Percentiles rank a stretch among this genome's conserved stretches.
Conservation (phyloP, 2,888 invertebrate species). For the Torymus tubicola region DNA sequence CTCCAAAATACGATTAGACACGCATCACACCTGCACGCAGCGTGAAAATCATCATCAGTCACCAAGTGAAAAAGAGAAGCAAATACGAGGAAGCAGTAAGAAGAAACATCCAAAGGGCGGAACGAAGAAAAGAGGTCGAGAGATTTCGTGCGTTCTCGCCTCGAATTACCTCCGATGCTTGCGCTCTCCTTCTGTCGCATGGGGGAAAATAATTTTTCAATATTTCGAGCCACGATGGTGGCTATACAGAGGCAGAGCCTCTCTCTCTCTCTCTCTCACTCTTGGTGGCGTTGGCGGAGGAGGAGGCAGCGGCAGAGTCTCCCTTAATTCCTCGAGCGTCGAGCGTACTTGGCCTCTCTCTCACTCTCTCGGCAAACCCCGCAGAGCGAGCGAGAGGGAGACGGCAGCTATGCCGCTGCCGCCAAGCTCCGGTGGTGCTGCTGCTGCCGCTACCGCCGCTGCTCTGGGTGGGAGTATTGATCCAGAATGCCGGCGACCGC, state of each 20-base stretch:
- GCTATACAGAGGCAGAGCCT: too few relatives aligned
- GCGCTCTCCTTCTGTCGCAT: neutral
- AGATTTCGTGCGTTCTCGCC: neutral
- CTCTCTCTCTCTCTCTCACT: neutral
- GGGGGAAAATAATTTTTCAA: conserved; percentile 44
- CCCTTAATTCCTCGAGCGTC: conserved; percentile 40
- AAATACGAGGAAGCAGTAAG: neutral
- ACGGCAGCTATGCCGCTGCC: conserved; percentile 59
- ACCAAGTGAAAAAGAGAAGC: neutral
- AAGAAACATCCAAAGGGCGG: neutral
- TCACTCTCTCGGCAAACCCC: conserved; percentile 50
- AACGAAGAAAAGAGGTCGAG: neutral
- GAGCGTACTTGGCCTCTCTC: conserved; percentile 56
- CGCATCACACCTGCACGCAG: neutral
- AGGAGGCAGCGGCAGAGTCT: neutral
- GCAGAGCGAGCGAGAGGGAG: conserved; percentile 57
- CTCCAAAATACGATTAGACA: conserved; percentile 1
- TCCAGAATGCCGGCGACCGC: conserved; percentile 73
- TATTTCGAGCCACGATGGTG: conserved; percentile 20
- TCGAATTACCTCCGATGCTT: conserved; percentile 10
- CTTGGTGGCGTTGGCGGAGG: too few relatives aligned
- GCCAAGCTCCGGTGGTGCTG: neutral
- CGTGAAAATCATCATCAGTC: conserved; percentile 13
- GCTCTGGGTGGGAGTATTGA: conserved; percentile 73
- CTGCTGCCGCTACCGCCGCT: conserved; percentile 45